phyloP scores from a whole-genome alignment of 2,888 invertebrate species.

The Ochlodes sylvanus region DNA sequence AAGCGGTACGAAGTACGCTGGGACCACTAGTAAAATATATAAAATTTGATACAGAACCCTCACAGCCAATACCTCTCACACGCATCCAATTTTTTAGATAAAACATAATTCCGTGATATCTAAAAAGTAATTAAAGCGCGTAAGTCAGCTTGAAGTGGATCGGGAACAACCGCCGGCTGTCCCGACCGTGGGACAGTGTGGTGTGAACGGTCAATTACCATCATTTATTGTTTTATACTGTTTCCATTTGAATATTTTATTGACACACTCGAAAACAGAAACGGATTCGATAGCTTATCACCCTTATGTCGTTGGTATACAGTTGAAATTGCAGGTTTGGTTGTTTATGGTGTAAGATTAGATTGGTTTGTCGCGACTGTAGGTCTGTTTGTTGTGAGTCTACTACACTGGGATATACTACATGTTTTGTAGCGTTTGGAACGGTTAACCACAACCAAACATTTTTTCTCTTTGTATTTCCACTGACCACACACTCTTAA shows the following conservation, averaged over 20 bases:
- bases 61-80: not conserved
- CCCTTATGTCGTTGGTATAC: conserved; percentile 12
- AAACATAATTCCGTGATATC: conserved; percentile 41
- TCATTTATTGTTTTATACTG: conserved; percentile 71
- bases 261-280: conserved; percentile 54
- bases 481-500: too few relatives aligned
- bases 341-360: conserved; percentile 15
- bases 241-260: conserved; percentile 64
- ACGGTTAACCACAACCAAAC: too few relatives aligned
- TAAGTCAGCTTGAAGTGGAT: conserved; percentile 58
- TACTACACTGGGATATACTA: not conserved
- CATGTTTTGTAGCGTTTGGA: not conserved
- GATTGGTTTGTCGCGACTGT: conserved; percentile 33
- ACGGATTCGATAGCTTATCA: conserved; percentile 16
- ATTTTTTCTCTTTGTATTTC: too few relatives aligned
- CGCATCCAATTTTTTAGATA: conserved; percentile 26
- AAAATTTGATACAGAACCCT: not conserved
- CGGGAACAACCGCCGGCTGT: conserved; percentile 50
- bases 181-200: conserved; percentile 67
- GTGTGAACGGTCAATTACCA: conserved; percentile 73
- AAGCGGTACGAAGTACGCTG: too few relatives aligned
- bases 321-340: conserved; percentile 5
- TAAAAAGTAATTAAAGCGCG: conserved; percentile 47
- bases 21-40: too few relatives aligned
- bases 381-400: conserved; percentile 18